Evolutionary conservation across 1,140 invertebrate species (phyloP).

Genomic region (Carposina sasakii): DNA sequence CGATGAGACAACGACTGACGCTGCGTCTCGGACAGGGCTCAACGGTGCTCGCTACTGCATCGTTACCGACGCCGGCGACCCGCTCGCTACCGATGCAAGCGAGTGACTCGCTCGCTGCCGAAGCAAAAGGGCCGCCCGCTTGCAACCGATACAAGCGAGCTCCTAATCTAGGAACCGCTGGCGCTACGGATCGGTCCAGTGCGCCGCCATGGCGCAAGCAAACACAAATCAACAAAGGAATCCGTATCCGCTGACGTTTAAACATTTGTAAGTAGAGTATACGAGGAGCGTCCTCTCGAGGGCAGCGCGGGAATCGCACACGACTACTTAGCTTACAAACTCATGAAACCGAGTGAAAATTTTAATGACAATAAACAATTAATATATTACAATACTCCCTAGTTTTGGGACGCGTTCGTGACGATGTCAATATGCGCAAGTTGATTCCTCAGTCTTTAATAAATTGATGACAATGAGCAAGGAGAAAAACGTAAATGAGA

Average conservation of each 20-base stretch:
- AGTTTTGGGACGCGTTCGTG: conserved; percentile 59
- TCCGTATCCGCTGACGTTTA: too few species aligned
- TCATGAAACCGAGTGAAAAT: conserved; percentile 42
- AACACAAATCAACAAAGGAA: neutral
- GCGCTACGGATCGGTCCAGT: neutral
- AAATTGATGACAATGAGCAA: conserved; percentile 72
- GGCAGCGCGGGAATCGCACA: conserved; percentile 30
- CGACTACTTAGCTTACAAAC: conserved; percentile 26
- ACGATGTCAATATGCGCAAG: conserved; percentile 65
- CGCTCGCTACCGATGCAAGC: conserved; percentile 2
- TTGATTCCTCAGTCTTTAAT: conserved; percentile 72
- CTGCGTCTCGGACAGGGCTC: too few species aligned
- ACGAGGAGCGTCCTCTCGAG: conserved; percentile 11
- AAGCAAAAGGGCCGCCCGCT: conserved; percentile 1
- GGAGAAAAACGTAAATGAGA: conserved; percentile 65
- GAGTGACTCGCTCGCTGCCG: neutral
- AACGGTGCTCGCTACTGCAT: conserved; percentile 30
- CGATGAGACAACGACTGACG: conserved; percentile 58
- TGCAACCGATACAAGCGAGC: neutral
- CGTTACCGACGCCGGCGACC: conserved; percentile 5
- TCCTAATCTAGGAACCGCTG: neutral
- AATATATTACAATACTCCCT: conserved; percentile 45
- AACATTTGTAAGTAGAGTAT: too few species aligned
- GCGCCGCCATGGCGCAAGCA: neutral
- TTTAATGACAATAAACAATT: conserved; percentile 51